Percentiles rank a stretch among this genome's conserved stretches.
Evolutionary conservation across 2,797 vertebrate genomes (phyloP).

Genomic region (Erethizon dorsatum): DNA sequence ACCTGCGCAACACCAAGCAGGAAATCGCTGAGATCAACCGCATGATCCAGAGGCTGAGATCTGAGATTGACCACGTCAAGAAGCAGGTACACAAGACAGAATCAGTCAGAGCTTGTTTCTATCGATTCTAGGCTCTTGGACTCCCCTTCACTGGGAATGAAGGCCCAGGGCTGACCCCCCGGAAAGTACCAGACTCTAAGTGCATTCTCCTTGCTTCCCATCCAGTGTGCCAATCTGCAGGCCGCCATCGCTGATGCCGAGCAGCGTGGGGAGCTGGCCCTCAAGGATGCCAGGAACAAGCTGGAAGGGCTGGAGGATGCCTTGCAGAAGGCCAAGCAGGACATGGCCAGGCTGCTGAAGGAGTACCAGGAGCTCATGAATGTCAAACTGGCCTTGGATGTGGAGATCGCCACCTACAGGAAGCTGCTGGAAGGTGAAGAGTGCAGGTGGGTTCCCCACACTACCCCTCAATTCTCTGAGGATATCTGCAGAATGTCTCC

Average conservation of each 20-base stretch:
- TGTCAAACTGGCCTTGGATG: conserved; percentile 93
- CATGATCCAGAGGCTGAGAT: conserved; percentile 95
- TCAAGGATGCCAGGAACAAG: conserved; percentile 58
- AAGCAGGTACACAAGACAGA: conserved; percentile 92
- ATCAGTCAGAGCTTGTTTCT: background rate
- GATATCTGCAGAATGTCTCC: too few relatives aligned
- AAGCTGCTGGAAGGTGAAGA: conserved; percentile 89
- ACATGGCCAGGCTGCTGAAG: conserved; percentile 82
- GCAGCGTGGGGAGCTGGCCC: background rate
- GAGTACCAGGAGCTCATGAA: conserved; percentile 92
- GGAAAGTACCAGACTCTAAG: rapidly evolving
- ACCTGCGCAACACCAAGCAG: conserved; percentile 91
- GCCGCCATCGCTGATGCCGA: background rate
- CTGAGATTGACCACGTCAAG: conserved; percentile 94
- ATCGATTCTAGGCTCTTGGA: too few relatives aligned
- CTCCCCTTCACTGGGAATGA: too few relatives aligned
- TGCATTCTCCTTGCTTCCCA: background rate
- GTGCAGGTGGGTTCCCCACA: background rate
- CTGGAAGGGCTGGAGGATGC: conserved; percentile 90
- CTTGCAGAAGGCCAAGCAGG: conserved; percentile 89
- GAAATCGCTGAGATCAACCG: conserved; percentile 95
- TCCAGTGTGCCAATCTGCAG: conserved; percentile 86
- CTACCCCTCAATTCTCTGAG: background rate
- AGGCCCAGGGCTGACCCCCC: background rate
- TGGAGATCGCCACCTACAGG: conserved; percentile 87